Conservation (phyloP, 2,888 invertebrate genomes). For the Automeris io region DNA sequence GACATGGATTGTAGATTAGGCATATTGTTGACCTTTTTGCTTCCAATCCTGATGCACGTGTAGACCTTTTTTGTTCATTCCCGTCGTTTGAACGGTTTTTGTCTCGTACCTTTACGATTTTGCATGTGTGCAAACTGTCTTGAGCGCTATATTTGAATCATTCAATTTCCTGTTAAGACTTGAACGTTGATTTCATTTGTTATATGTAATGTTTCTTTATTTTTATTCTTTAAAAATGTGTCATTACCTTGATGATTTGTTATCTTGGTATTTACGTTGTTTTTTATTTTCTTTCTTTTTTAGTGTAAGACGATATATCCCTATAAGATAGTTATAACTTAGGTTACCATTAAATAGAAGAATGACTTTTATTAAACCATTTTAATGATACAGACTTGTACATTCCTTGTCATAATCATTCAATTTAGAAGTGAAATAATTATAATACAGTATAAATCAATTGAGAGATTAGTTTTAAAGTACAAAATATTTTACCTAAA, state of each 20-base stretch:
- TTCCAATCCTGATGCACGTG: conserved; percentile 65
- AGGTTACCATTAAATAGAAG: no score
- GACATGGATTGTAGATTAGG: conserved; percentile 76
- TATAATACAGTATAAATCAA: no score
- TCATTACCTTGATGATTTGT: no score
- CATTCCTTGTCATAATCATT: no score
- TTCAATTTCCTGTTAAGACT: conserved; percentile 38
- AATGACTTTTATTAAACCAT: no score
- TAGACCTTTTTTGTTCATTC: conserved; percentile 44
- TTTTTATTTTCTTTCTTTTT: no score
- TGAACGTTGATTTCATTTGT: conserved; percentile 5
- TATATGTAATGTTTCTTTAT: neutral
- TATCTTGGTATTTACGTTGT: no score
- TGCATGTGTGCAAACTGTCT: conserved; percentile 52
- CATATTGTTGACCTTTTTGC: conserved; percentile 76
- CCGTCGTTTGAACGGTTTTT: conserved; percentile 45
- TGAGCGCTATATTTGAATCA: conserved; percentile 34
- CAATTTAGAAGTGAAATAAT: no score
- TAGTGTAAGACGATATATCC: no score
- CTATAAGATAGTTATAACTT: no score
- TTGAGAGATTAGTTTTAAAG: neutral
- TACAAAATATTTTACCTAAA: neutral
- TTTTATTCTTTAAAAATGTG: no score
- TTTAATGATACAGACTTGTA: no score
- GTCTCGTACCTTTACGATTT: conserved; percentile 47